A percentile compares a stretch with the other conserved stretches of the same genome.
Evolutionary conservation across 1,140 invertebrate genomes (phyloP).

Genomic region (Drosophila grimshawi): DNA sequence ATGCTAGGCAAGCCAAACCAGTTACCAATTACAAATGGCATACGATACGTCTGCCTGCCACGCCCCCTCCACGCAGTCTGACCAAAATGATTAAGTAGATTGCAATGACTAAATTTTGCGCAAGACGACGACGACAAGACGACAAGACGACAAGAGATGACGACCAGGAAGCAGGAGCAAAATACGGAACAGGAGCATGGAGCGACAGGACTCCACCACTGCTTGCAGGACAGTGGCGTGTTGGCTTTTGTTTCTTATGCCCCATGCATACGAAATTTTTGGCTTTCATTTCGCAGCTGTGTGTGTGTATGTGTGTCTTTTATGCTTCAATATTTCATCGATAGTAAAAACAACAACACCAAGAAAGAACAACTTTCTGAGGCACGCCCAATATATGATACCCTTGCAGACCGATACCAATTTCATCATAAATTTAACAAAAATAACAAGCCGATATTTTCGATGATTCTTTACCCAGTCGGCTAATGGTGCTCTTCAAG

Average conservation of each 20-base stretch:
- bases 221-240: slow-evolving; percentile 55
- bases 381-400: too few relatives aligned
- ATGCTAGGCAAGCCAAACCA: slow-evolving; percentile 8
- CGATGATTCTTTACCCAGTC: too few relatives aligned
- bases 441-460: too few relatives aligned
- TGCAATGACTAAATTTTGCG: slow-evolving; percentile 78
- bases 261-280: slow-evolving; percentile 75
- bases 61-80: slow-evolving; percentile 28
- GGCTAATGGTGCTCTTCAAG: too few relatives aligned
- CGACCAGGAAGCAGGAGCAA: slow-evolving; percentile 18
- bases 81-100: slow-evolving; percentile 80
- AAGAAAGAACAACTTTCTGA: slow-evolving; percentile 6
- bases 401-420: too few relatives aligned
- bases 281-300: slow-evolving; percentile 35
- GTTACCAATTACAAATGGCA: slow-evolving; percentile 75
- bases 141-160: slow-evolving; percentile 51
- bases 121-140: slow-evolving; percentile 59
- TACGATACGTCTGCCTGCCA: slow-evolving; percentile 25
- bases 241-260: slow-evolving; percentile 76
- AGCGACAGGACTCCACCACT: slow-evolving; percentile 2
- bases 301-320: slow-evolving; percentile 14
- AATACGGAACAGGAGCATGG: background rate
- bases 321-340: slow-evolving; percentile 65
- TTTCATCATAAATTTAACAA: too few relatives aligned
- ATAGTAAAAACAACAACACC: slow-evolving; percentile 50